Percentiles rank a stretch among this genome's conserved stretches.
phyloP scores from a whole-genome alignment of 2,113 vertebrate genomes.

The Platycercus adscitus region DNA sequence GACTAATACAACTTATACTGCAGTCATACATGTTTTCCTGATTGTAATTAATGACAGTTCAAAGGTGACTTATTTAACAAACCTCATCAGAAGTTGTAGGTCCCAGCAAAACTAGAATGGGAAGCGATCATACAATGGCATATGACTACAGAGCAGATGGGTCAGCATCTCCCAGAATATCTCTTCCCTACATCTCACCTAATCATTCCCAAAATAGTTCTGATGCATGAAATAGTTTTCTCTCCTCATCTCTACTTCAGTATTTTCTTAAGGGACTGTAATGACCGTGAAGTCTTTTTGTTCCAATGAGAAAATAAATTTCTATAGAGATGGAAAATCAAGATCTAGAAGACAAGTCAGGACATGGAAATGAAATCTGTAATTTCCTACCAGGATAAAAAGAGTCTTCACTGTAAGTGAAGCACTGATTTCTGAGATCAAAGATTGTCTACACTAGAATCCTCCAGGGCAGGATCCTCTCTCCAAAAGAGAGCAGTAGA shows the following conservation, averaged over 20 bases:
- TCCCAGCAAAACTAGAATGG: background rate
- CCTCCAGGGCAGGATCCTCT: background rate
- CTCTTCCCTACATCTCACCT: background rate
- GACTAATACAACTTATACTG: background rate
- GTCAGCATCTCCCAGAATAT: background rate
- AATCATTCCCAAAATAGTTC: background rate
- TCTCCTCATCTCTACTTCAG: background rate
- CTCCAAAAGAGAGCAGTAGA: background rate
- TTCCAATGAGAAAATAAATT: background rate
- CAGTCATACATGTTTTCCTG: background rate
- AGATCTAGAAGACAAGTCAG: background rate
- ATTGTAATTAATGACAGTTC: background rate
- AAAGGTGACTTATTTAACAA: background rate
- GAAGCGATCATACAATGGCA: rapidly evolving
- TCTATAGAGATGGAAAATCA: background rate
- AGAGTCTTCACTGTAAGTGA: background rate
- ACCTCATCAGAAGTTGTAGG: background rate
- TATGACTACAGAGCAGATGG: background rate
- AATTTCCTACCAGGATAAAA: background rate
- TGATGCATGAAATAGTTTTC: background rate
- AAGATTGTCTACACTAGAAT: background rate
- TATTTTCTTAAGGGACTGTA: background rate
- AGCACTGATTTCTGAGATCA: background rate
- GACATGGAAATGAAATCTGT: background rate
- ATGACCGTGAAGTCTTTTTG: background rate